Conservation (phyloP, 1,140 invertebrate species). For the Drosophila jambulina region DNA sequence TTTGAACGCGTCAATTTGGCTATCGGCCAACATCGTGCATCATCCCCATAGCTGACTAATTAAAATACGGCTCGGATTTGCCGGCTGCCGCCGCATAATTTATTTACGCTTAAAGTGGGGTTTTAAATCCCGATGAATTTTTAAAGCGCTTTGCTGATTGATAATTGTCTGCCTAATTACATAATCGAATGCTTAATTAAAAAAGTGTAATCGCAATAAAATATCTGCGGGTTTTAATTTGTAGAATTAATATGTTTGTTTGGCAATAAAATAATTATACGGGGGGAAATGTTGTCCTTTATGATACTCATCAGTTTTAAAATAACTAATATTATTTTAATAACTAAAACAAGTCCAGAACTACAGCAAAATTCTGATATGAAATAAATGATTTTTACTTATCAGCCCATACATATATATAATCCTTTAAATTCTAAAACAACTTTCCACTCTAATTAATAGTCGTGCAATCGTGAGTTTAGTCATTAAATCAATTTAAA, state of each 20-base stretch:
- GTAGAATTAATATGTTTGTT: not conserved
- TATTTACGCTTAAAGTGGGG: constrained; percentile 26
- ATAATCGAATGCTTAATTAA: constrained; percentile 37
- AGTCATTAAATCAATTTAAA: not conserved
- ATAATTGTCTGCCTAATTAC: constrained; percentile 40
- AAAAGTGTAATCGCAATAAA: constrained; percentile 19
- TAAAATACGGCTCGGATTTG: constrained; percentile 47
- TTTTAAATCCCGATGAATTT: constrained; percentile 23
- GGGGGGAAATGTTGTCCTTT: not conserved
- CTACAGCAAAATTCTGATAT: not conserved
- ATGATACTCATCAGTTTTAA: not conserved
- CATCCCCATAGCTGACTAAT: constrained; percentile 23
- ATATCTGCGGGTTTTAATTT: not conserved
- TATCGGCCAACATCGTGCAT: constrained; percentile 14
- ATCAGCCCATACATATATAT: not conserved
- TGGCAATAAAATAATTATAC: not conserved
- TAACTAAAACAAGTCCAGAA: not conserved
- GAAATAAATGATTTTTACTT: not conserved
- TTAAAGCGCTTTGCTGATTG: constrained; percentile 25
- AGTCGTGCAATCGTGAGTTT: too few relatives aligned
- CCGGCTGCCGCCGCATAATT: constrained; percentile 14
- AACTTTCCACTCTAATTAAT: not conserved
- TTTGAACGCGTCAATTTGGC: constrained; percentile 45
- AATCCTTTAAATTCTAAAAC: not conserved
- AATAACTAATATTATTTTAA: not conserved